Evolutionary conservation across 2,113 vertebrate genomes (phyloP), one percentile per base, ranked within the genome.

Genomic region (Octodon degus): DNA sequence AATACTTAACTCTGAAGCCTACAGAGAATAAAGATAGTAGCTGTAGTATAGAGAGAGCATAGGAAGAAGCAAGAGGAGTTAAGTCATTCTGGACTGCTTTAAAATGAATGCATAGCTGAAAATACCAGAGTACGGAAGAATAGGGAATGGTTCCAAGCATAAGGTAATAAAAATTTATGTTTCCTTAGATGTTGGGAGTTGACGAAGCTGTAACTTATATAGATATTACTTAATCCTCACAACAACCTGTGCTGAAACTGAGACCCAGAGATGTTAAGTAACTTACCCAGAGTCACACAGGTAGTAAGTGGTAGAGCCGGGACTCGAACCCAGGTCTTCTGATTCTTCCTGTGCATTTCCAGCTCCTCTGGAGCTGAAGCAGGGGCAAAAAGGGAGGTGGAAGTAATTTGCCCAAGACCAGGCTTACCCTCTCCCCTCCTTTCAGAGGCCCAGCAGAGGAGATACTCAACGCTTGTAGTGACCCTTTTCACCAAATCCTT

Each of bases 321-420:
- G 96, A 95, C 95, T 95, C 94, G 95, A 95, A 97, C 97, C 96
- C 97, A 94, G 93, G 94, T 97, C 97, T 97, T 97, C 97, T 95
- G 96, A 97, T 85, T 98, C 96, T 92, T 98, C 89, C 96, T 97
- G 97, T 93, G 97, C 86, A 95, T 94, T 65, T 93, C 95, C 97
- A 98, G 97, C 97, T 97, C 97, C 97, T 84, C 97, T 97, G 96
- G 96, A 97, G 97, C 97, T 97, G 97, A 97, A 96, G 97, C 96
- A 96, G 96, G 96, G 97, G 97, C 92, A 95, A 91, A 98, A 97
- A 97, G 93, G 96, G 97, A 97, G 95, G 97, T 92, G 97, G 97
- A 93, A 97, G 96, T 95, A 95, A 97, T 95, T 58, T 97, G 97
- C 97, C 96, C 92, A 91, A 88, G 77, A 96, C 77, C 89, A 96